Base-by-base conservation (phyloP, 2,888 invertebrate species). In the Oxyscelio sp. region DNA sequence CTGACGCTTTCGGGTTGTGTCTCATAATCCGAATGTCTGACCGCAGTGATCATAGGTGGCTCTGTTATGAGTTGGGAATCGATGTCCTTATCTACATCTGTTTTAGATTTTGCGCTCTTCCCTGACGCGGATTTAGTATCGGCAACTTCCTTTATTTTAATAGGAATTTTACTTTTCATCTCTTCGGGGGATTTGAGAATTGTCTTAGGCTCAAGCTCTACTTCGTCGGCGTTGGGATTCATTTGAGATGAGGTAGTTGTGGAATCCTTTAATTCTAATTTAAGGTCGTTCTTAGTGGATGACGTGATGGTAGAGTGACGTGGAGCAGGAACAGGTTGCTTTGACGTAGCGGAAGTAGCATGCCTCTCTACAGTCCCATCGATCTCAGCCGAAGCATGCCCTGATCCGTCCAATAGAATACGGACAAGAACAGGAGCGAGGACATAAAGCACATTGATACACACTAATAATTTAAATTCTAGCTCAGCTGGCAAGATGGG, bases 381-480 rank as follows among this genome's bases (percentile, higher is more conserved):
- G 93, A 93, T 93, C 90, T 93, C 93, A 93, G 94, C 92, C 91
- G 93, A 92, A 93, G 93, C 94, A 93, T 93, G 94, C 93, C 93
- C 93, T 94, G 93, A 94, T 91, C 93, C 93, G 93, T 94, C 93
- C 94, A 93, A 94, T 91, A 92, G 93, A 92, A 93, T 91, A 93
- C 89, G 93, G 93, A 94, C 93, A 93, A 93, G 92, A 92, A 93
- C 93, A 93, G 94, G 94, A 94, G 92, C 92, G 90, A 94, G 94
- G 93, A 93, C 93, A 94, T 93, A 93, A 94, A 94, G 94, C 94
- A 94, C 94, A 94, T 94, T 94, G 93, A 94, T 93, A 94, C 93
- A 94, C 92, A 93, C 94, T 93, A 92, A 94, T 90, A 91, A 92
- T 87, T 89, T 87, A 86, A 92, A 90, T 82, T 91, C 90, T 92